These are phyloP conservation scores for Papilio machaon DNA, from an alignment of 1,140 invertebrate genomes.

Conservation along the genomic window DNA sequence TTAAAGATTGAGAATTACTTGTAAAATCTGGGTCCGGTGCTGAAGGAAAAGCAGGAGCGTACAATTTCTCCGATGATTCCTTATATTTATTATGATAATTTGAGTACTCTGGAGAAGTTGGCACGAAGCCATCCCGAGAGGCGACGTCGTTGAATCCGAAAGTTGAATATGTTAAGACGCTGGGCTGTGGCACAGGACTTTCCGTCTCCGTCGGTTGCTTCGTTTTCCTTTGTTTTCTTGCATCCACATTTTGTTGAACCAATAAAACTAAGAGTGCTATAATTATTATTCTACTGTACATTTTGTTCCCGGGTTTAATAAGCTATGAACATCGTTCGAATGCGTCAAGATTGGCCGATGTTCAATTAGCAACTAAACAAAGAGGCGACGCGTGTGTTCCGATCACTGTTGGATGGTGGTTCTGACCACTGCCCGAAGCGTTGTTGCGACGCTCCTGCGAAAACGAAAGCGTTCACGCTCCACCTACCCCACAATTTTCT, in stretches of 20 bases:
- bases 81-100: conserved; percentile 56
- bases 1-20: conserved; percentile 52
- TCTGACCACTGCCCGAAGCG: conserved; percentile 46
- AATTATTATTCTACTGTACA: conserved; percentile 62
- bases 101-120: conserved; percentile 70
- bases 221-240: conserved; percentile 64
- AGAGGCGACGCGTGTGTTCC: conserved; percentile 41
- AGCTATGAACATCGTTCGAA: conserved; percentile 65
- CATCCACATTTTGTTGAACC: conserved; percentile 49
- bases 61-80: conserved; percentile 65
- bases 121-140: conserved; percentile 69
- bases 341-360: conserved; percentile 57
- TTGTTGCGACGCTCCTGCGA: conserved; percentile 66
- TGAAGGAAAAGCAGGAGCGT: conserved; percentile 73
- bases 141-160: conserved; percentile 76
- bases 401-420: conserved; percentile 46
- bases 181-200: conserved; percentile 64
- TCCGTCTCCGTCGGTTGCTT: conserved; percentile 55
- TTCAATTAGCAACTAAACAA: conserved; percentile 66
- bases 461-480: conserved; percentile 79
- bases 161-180: conserved; percentile 71
- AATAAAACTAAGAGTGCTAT: conserved; percentile 55
- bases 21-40: conserved; percentile 60
- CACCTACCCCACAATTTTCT: conserved; percentile 66
- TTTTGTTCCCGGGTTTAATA: conserved; percentile 57